Base-by-base conservation (phyloP, 2,888 invertebrate genomes). In the Aelia acuminata region DNA sequence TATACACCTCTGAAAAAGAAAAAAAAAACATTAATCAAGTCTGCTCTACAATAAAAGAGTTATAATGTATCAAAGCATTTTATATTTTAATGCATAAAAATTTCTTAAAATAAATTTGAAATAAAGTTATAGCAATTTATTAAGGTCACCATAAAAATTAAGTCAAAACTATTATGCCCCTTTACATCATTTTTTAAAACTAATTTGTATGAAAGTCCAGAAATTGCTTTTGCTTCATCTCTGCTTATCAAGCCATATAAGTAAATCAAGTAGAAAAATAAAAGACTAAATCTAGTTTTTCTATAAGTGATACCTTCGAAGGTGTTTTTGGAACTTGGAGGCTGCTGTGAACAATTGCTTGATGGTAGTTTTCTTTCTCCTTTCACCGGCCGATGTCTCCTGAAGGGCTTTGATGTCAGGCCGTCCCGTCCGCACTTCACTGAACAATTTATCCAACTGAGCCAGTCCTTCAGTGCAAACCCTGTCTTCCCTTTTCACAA, bases 271-370 rank as follows among this genome's bases (percentile, higher is more conserved):
- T n/a, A n/a, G n/a, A n/a, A n/a, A n/a, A n/a, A n/a, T n/a, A n/a
- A n/a, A n/a, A 84, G 39, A 22, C 35, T 15, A n/a, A 43, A 48
- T 49, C n/a, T 49, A 26, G 26, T 20, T 35, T 70, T 35, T 20
- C 3, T 8, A 70, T 20, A 18, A 35, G 35, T 7, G 5, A 18
- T 92, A 96, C 96, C 96, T 95, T 92, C 97, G 94, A 89, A 99
- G 93, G 91, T 96, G 96, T 93, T 98, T 99, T 92, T 98, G 98
- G 92, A 99, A 99, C 93, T 99, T 99, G 92, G 98, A 97, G 87
- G 98, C 97, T 18, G 98, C 97, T 0, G 98, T 97, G 93, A 99
- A 99, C 63, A 99, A 94, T 91, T 98, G 98, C 90, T 98, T 96
- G 90, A 99, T 97, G 88, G 97, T 96, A 57, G 97, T 96, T 90